Base-by-base conservation (phyloP, 2,888 invertebrate species). In the Brachypterus glaber region DNA sequence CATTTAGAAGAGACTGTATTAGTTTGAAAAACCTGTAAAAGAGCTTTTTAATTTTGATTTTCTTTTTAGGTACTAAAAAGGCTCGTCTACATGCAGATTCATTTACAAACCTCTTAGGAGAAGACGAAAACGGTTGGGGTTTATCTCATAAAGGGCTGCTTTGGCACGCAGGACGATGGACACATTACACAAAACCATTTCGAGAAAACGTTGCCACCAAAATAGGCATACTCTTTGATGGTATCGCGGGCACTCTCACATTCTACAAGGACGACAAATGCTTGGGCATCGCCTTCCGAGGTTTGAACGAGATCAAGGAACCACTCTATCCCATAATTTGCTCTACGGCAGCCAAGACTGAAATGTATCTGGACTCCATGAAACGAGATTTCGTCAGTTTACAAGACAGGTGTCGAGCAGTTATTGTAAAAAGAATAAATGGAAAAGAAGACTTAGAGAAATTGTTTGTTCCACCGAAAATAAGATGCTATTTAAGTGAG, bases 331-430 rank as follows among this genome's bases (percentile, higher is more conserved):
- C 83, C 1, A 73, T 80, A 39, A 71, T 82, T 7, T 76, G 77
- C 51, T 82, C 82, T 2, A 82, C 82, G 0, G 82, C 82, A 0
- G 81, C 81, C 12, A 81, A 81, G 63, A 82, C 82, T 2, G 77
- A 80, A 62, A 81, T 83, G 78, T 71, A 74, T 1, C 59, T 83
- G 12, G 71, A 70, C 17, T 62, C 66, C 17, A 72, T 74, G 48
- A 70, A 72, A 43, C 61, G 79, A 26, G 77, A 77, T 52, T 80
- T 78, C 55, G 71, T 74, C 1, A 78, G 71, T 57, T 67, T 83
- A 4, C 80, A 82, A 54, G 82, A 83, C 61, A 67, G 79, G 25
- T 79, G 78, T 56, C 66, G 77, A 14, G 74, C 75, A 1, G 72
- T 72, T 36, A 77, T 82, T 46, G 68, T 78, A 40, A 72, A 73